phyloP scores from a whole-genome alignment of 1,140 invertebrate species.

The Camponotus vicinus region DNA sequence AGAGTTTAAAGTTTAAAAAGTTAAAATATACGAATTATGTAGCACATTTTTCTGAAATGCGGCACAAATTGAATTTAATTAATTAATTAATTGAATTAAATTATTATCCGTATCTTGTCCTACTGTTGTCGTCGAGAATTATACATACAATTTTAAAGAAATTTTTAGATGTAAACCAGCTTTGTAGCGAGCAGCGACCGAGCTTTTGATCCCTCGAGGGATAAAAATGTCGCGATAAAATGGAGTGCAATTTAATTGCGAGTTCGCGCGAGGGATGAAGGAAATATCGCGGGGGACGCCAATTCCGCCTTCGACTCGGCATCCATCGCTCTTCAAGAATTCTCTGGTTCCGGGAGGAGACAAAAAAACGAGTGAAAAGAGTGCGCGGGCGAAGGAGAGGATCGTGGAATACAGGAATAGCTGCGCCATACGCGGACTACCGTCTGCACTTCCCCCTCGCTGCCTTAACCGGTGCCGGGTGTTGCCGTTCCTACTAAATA shows the following conservation, averaged over 20 bases:
- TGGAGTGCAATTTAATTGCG: constrained; percentile 40
- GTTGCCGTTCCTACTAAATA: constrained; percentile 73
- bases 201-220: constrained; percentile 7
- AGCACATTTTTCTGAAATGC: no score
- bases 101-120: no score
- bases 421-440: constrained; percentile 63
- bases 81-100: no score
- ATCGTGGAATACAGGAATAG: constrained; percentile 71
- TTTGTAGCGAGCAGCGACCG: background rate
- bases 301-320: constrained; percentile 26
- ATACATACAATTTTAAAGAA: background rate
- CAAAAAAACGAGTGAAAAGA: constrained; percentile 66
- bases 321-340: constrained; percentile 41
- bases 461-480: background rate
- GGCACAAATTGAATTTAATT: no score
- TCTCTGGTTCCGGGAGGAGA: constrained; percentile 56
- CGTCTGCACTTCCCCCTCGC: constrained; percentile 10
- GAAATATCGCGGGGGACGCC: constrained; percentile 42
- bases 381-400: constrained; percentile 9
- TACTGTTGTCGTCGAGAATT: background rate
- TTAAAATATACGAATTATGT: no score
- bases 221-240: constrained; percentile 21
- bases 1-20: no score
- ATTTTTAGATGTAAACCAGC: background rate
- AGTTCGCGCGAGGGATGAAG: constrained; percentile 25